Evolutionary conservation across 2,797 vertebrate genomes (phyloP), one percentile per base, ranked within the genome.

Genomic region (Cyprinodon diabolis): DNA sequence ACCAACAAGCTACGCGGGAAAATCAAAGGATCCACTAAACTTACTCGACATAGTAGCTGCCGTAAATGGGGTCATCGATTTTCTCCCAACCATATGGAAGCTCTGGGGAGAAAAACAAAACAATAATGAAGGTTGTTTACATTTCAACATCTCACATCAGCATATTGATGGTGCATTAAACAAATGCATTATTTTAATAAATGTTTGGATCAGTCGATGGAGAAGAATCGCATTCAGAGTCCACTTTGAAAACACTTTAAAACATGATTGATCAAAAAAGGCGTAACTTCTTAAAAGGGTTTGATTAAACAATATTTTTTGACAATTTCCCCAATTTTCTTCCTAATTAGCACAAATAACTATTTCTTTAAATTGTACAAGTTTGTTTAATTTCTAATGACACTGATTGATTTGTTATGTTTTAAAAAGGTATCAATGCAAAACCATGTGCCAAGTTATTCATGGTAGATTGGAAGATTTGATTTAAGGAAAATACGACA

Each of bases 21-120:
- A 89, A 87, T 85, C 88, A 81, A 76, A 79, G 70, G 78, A 92
- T 91, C 91, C 65, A 87, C 87, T 81, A 86, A 92, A 98, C 98
- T 98, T 97, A 99, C 98, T 99, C 98, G 80, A 99, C 97, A 94
- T 98, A 99, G 91, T 99, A 99, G 94, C 97, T 98, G 95, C 98
- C 97, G 90, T 99, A 98, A 95, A 99, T 96, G 88, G 97, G 97
- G 95, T 99, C 98, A 95, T 99, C 97, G 91, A 99, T 99, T 96
- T 99, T 99, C 96, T 99, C 98, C 98, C 98, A 99, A 95, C 97
- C 98, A 92, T 99, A 99, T 60, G 97, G 98, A 96, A 99, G 96
- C 92, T 99, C 98, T 99, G 97, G 1, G 66, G 74, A 25, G 1
- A n/a, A 94, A 76, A 55, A 68, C 77, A 74, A 35, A 57, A 97